These are phyloP conservation scores for Eristalis arbustorum DNA, from an alignment of 2,888 invertebrate genomes.

Conservation along the genomic window DNA sequence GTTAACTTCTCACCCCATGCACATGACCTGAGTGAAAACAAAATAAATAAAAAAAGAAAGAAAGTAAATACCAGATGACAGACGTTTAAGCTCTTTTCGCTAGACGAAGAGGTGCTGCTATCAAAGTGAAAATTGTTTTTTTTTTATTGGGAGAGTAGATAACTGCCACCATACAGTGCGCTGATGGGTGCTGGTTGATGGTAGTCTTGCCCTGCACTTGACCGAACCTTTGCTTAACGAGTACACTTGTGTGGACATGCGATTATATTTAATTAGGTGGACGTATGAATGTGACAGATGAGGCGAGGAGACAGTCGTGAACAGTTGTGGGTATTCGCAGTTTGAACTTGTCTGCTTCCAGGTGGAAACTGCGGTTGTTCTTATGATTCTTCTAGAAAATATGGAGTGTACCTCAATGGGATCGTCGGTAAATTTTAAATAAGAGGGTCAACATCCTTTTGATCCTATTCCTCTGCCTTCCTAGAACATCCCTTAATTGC, in stretches of 20 bases:
- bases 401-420: no score
- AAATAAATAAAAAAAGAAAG: background rate
- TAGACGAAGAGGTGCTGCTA: background rate
- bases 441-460: no score
- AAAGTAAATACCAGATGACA: conserved; percentile 16
- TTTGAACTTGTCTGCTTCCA: background rate
- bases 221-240: conserved; percentile 21
- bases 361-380: background rate
- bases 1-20: conserved; percentile 31
- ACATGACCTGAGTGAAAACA: conserved; percentile 11
- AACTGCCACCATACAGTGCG: background rate
- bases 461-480: no score
- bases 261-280: background rate
- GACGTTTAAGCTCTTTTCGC: background rate
- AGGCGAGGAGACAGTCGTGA: background rate
- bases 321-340: background rate
- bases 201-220: conserved; percentile 41
- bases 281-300: background rate
- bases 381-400: no score
- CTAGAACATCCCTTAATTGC: no score
- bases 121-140: background rate
- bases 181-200: background rate
- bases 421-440: no score
- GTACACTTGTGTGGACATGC: background rate
- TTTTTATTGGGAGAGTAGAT: background rate